Base-by-base conservation (phyloP, 2,113 vertebrate species). In the Notothenia rossii region DNA sequence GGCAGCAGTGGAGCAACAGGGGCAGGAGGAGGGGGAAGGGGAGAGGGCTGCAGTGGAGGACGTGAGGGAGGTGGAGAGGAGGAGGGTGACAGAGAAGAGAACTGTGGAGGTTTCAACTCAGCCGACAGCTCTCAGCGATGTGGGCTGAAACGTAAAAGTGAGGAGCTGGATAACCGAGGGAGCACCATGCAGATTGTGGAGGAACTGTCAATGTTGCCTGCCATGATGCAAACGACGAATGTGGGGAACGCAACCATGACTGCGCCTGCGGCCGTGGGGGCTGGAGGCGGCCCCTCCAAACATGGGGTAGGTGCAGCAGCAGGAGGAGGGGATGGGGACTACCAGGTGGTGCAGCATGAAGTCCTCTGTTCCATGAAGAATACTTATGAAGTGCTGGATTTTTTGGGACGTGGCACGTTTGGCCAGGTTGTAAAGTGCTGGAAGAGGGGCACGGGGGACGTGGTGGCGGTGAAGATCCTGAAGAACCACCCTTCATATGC, bases 341-440 rank as follows among this genome's bases (percentile, higher is more conserved):
- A 99, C 93, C 98, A 99, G 94, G 94, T 99, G 74, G 97, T 99
- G 45, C 98, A 98, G 90, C 98, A 98, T 33, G 98, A 99, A 92
- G 96, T 99, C 72, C 88, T 99, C 82, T 98, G 97, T 91, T 99
- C 98, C 13, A 94, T 97, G 95, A 99, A 99, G 95, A 99, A 98
- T 89, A 98, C 97, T 62, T 99, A 99, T 0, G 98, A 99, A 95
- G 98, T 99, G 86, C 96, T 99, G 54, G 98, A 99, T 95, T 99
- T 99, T 93, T 95, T 99, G 89, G 98, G 98, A 51, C 95, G 98
- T 73, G 98, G 98, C 91, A 99, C 98, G 79, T 99, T 99, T 29
- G 98, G 98, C 62, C 98, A 99, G 91, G 98, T 99, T 13, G 98
- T 99, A 33, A 99, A 99, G 92, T 99, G 98, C 95, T 99, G 98